Conservation (phyloP, 2,888 invertebrate genomes). For the Coenonympha arcania region DNA sequence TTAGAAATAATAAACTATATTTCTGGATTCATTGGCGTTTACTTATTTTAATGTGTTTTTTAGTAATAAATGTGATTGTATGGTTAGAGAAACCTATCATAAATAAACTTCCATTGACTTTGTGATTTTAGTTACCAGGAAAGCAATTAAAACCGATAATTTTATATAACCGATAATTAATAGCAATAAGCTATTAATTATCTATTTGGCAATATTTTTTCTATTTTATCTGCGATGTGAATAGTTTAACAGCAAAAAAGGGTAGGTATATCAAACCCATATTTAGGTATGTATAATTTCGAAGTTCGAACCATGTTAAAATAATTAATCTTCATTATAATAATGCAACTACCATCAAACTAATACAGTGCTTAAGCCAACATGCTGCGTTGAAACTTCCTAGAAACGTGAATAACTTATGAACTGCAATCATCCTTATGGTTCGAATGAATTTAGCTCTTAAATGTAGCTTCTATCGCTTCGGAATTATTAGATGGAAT, state of each 20-base stretch:
- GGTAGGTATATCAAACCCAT: too few relatives aligned
- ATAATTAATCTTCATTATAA: neutral
- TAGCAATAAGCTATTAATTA: too few relatives aligned
- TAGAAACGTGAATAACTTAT: constrained; percentile 7
- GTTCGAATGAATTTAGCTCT: neutral
- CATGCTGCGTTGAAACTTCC: neutral
- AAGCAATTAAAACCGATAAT: too few relatives aligned
- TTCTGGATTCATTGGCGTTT: neutral
- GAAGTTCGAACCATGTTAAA: neutral
- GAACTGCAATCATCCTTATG: constrained; percentile 6
- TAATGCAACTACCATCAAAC: neutral
- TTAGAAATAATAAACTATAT: neutral
- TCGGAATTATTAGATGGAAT: neutral
- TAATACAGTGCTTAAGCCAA: constrained; percentile 2
- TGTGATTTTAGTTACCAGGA: too few relatives aligned
- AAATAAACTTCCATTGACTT: too few relatives aligned
- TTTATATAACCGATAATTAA: too few relatives aligned
- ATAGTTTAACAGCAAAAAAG: too few relatives aligned
- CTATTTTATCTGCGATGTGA: too few relatives aligned
- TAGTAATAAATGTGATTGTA: too few relatives aligned
- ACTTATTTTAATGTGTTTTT: neutral
- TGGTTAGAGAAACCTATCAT: too few relatives aligned
- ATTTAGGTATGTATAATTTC: neutral
- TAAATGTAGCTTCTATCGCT: neutral
- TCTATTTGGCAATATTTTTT: too few relatives aligned